phyloP scores from a whole-genome alignment of 2,797 vertebrate species.

The Danio albolineatus region DNA sequence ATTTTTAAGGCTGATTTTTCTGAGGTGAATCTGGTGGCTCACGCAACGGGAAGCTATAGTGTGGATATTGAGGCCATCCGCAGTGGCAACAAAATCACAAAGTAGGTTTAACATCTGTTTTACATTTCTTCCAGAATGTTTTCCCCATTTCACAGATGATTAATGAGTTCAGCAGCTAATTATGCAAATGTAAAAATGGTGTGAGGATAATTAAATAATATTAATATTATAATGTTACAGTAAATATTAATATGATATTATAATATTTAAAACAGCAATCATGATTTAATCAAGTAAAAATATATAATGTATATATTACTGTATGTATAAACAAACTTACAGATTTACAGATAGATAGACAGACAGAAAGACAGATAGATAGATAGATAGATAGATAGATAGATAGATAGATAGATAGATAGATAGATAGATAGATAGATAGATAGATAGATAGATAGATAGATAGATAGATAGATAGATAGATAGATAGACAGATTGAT shows the following conservation, averaged over 20 bases:
- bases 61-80: slow-evolving; percentile 87
- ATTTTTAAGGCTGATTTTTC: slow-evolving; percentile 86
- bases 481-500: too few species aligned
- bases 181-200: not conserved
- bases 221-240: not conserved
- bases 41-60: slow-evolving; percentile 84
- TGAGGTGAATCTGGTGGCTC: slow-evolving; percentile 88
- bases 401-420: too few species aligned
- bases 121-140: not conserved
- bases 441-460: too few species aligned
- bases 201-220: not conserved
- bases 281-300: not conserved
- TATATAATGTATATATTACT: not conserved
- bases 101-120: slow-evolving; percentile 72
- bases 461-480: too few species aligned
- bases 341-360: too few species aligned
- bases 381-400: not conserved
- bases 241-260: too few species aligned
- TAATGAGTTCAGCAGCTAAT: not conserved
- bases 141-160: not conserved
- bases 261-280: not conserved
- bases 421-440: too few species aligned
- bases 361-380: too few species aligned
- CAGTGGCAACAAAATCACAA: slow-evolving; percentile 85
- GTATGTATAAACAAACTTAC: not conserved